A percentile compares a stretch with the other conserved stretches of the same genome.
Conservation (phyloP, 2,888 invertebrate species). For the Halictus ligatus region DNA sequence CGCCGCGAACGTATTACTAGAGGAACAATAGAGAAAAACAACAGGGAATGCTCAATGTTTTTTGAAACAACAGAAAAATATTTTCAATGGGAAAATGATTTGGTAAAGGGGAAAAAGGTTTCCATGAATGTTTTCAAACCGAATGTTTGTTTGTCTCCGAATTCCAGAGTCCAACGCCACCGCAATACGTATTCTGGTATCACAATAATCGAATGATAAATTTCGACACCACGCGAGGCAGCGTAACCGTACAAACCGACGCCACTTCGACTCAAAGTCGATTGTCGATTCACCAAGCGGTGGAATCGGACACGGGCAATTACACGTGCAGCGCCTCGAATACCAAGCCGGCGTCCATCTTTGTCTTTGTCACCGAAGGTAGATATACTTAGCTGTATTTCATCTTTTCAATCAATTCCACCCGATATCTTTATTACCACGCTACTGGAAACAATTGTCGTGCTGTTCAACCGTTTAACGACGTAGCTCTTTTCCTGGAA, state of each 20-base stretch:
- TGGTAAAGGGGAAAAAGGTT: neutral
- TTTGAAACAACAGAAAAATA: neutral
- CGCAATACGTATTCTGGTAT: constrained; percentile 98
- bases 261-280: constrained; percentile 94
- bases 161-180: constrained; percentile 94
- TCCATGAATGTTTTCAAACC: neutral
- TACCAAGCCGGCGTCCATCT: constrained; percentile 95
- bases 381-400: constrained; percentile 82
- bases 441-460: neutral
- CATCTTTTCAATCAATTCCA: neutral
- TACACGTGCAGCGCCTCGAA: constrained; percentile 96
- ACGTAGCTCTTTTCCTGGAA: neutral
- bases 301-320: constrained; percentile 94
- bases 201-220: constrained; percentile 97
- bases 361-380: constrained; percentile 96
- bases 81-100: neutral
- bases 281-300: constrained; percentile 93
- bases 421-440: neutral
- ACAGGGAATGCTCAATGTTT: neutral
- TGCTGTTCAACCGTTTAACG: neutral
- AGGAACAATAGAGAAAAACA: neutral
- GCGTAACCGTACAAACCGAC: constrained; percentile 92
- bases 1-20: neutral
- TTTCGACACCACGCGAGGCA: constrained; percentile 93
- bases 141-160: neutral